Base-by-base conservation (phyloP, 64 coral and sea anemone species). In the Montipora capricornis region DNA sequence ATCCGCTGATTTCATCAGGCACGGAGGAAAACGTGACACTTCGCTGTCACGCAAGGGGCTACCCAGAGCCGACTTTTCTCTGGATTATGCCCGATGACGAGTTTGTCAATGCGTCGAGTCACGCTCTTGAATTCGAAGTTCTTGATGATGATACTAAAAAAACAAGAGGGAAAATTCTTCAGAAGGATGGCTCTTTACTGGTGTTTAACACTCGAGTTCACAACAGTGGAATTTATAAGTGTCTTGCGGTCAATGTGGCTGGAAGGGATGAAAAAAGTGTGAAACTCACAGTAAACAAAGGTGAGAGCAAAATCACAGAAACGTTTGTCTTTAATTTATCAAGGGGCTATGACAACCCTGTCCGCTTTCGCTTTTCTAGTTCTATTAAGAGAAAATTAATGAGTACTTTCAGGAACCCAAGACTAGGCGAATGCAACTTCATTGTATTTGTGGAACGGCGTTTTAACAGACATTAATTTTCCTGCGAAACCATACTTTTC, bases 141-240 rank as follows among this genome's bases (percentile, higher is more conserved):
- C 89, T 91, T 50, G 89, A 91, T 17, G 89, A 91, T 55, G 62
- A 19, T 37, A 91, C 64, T 10, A 74, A 44, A 83, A 58, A 4
- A 14, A 47, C 8, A 51, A 49, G 89, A 60, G 62, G 62, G 4
- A 91, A 74, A 17, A 82, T 44, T 7, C 67, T 82, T 8, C 89
- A 83, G 50, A 29, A 91, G 1, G 95, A 93, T 57, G 86, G 91
- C 8, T 96, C 90, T 5, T 45, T 96, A 37, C 17, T 96, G 5
- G 55, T 96, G 8, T 92, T 87, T 17, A 81, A 84, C 29, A 74
- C 80, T 19, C 85, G 87, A 44, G 90, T 90, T 7, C 12, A 19
- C 12, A 86, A 96, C 73, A 46, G 48, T 45, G 95, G 95, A 4
- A 55, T 89, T 8, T 96, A 96, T 26, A 93, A 87, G 68, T 96